Evolutionary conservation across 2,797 vertebrate genomes (phyloP).

Genomic region (Gobio occitaniae): DNA sequence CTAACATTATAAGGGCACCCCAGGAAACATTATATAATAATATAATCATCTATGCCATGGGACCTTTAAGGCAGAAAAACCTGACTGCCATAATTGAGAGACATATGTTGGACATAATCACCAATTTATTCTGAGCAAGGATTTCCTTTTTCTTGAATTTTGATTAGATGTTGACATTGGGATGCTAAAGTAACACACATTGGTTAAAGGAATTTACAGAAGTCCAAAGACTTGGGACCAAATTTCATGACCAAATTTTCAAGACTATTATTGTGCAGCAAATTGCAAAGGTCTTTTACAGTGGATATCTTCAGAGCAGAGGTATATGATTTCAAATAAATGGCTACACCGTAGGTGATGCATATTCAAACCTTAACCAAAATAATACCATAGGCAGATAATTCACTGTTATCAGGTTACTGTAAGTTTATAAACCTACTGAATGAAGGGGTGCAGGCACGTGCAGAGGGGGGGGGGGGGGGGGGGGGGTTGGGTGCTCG

Average conservation of each 20-base stretch:
- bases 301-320: neutral
- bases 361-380: constrained; percentile 13
- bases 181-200: neutral
- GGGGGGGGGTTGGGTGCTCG: too few relatives aligned
- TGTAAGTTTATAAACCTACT: too few relatives aligned
- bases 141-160: constrained; percentile 2
- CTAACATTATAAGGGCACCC: too few relatives aligned
- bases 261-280: constrained; percentile 1
- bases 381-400: too few relatives aligned
- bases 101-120: too few relatives aligned
- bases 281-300: constrained; percentile 5
- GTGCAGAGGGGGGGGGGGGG: too few relatives aligned
- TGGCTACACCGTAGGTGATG: neutral
- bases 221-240: neutral
- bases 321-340: constrained; percentile 5
- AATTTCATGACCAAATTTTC: neutral
- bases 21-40: too few relatives aligned
- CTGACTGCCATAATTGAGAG: too few relatives aligned
- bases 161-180: neutral
- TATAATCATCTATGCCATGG: too few relatives aligned
- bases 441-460: too few relatives aligned
- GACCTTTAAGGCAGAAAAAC: too few relatives aligned
- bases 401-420: too few relatives aligned
- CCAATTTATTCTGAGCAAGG: constrained; percentile 1
- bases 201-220: neutral